Conservation (phyloP, 2,797 vertebrate species). For the Hylomyscus alleni region DNA sequence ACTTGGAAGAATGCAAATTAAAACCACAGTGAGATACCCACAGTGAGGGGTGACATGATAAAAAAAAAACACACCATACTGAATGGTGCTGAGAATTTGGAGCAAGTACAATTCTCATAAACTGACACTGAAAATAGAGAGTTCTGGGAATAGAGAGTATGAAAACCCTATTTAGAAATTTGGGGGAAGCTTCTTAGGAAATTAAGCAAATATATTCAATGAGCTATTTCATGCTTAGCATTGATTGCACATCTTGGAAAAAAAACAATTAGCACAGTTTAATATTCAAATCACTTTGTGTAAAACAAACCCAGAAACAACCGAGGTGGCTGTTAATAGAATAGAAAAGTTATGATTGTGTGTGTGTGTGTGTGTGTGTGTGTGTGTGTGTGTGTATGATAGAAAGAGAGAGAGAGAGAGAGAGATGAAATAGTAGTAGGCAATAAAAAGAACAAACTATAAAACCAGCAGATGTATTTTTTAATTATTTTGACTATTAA, state of each 20-base stretch:
- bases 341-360: background rate
- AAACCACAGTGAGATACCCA: conserved; percentile 40
- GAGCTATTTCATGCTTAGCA: conserved; percentile 6
- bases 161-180: background rate
- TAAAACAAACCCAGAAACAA: conserved; percentile 26
- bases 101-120: conserved; percentile 36
- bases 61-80: background rate
- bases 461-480: background rate
- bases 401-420: no score
- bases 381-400: background rate
- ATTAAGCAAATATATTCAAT: background rate
- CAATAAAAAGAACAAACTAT: conserved; percentile 24
- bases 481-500: conserved; percentile 31
- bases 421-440: conserved; percentile 2
- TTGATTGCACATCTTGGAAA: background rate
- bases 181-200: conserved; percentile 15
- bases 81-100: conserved; percentile 3
- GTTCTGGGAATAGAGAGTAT: background rate
- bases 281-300: conserved; percentile 23
- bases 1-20: background rate
- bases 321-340: background rate
- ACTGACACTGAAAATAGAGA: background rate
- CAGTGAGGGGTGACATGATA: background rate
- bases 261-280: background rate
- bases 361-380: background rate